Evolutionary conservation across 2,888 invertebrate genomes (phyloP), one percentile per base, ranked within the genome.

Genomic region (Rotaria macrura): DNA sequence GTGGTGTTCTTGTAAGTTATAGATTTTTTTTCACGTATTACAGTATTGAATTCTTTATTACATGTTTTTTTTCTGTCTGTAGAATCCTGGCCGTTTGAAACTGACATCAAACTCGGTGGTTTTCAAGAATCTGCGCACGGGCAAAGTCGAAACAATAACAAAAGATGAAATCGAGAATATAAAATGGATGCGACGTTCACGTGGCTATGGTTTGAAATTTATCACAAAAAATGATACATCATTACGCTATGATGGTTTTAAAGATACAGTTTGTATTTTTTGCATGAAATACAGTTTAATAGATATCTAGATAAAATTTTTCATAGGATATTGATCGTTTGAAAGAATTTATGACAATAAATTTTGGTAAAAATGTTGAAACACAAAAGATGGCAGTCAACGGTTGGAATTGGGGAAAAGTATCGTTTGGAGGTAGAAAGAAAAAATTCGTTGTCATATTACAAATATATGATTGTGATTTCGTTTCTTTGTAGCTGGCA

Each of bases 381-480:
- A 96, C 95, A 89, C 95, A 95, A 89, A 98, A 99, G 89, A 91
- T 96, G 85, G 95, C 96, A 87, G 92, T 97, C 1, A 97, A 96
- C 90, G 99, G 99, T 0, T 99, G 98, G 98, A 99, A 99, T 91
- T 99, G 98, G 96, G 99, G 99, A 49, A 95, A 95, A 0, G 96
- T 96, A 0, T 95, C 95, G 88, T 98, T 99, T 90, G 94, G 94
- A 88, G 98, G 92, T 91, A 88, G 85, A 20, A 25, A 25, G 7
- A 47, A 74, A 29, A 54, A 1, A 9, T 47, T 14, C n/a, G n/a
- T n/a, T n/a, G n/a, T n/a, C n/a, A n/a, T n/a, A n/a, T n/a, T 2
- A 49, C 2, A 49, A 49, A 49, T 49, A 49, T 49, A 14, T 49
- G 5, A 49, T 49, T 49, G 17, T 14, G 10, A 14, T n/a, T n/a